Conservation (phyloP, 1,140 invertebrate species). For the Radopholus similis region DNA sequence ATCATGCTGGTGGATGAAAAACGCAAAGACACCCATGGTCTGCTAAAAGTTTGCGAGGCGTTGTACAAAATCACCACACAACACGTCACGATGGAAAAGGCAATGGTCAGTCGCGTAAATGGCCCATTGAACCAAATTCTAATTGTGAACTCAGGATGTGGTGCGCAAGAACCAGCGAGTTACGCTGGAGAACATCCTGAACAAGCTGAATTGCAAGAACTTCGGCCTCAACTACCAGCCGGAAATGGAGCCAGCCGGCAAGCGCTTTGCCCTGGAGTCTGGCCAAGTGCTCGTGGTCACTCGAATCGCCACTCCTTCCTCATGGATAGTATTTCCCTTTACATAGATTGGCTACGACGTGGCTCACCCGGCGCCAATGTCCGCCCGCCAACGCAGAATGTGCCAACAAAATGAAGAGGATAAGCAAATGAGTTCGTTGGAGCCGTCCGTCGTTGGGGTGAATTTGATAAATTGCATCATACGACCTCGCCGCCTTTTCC, state of each 20-base stretch:
- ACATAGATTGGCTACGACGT: conserved; percentile 27
- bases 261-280: conserved; percentile 17
- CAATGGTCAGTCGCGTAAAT: neutral
- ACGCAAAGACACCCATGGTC: conserved; percentile 7
- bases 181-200: conserved; percentile 24
- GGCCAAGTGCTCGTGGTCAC: conserved; percentile 10
- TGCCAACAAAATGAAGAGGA: conserved; percentile 4
- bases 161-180: conserved; percentile 19
- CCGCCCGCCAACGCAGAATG: neutral
- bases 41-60: conserved; percentile 11
- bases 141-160: conserved; percentile 6
- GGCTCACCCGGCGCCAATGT: conserved; percentile 15
- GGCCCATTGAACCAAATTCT: neutral
- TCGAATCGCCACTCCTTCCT: neutral
- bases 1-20: conserved; percentile 16
- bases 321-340: neutral
- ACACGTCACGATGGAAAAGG: conserved; percentile 20
- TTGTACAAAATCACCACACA: conserved; percentile 14
- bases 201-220: conserved; percentile 22
- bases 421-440: conserved; percentile 3
- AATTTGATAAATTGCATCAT: neutral
- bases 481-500: neutral
- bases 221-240: conserved; percentile 26
- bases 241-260: conserved; percentile 4
- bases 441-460: conserved; percentile 29